Base-by-base conservation (phyloP, 2,888 invertebrate species). In the Monoplex corrugatus region DNA sequence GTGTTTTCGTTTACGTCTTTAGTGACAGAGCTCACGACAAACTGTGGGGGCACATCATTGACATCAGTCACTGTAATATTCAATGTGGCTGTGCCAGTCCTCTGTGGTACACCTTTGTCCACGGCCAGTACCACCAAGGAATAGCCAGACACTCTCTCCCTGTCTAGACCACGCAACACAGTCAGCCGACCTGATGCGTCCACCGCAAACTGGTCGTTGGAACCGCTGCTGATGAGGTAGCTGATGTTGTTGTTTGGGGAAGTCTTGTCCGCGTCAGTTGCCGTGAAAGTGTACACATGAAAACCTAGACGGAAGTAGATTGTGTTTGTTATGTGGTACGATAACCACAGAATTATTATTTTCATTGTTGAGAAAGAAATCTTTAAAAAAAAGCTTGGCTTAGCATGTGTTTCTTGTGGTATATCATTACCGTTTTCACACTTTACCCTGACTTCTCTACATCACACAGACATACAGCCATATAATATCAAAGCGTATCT, bases 121-220 rank as follows among this genome's bases (percentile, higher is more conserved):
- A 95, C 93, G 13, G 95, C 95, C 1, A 95, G 92, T 1, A 95
- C 93, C 32, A 92, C 93, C 35, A 95, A 87, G 1, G 89, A 87
- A 8, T 91, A 90, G 38, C 91, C 93, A 0, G 80, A 35, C 98
- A 98, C 0, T 1, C 87, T 87, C 86, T 99, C 99, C 0, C 98
- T 98, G 96, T 99, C 99, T 28, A 99, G 96, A 0, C 40, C 38
- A 0, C 98, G 98, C 82, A 97, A 97, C 0, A 99, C 98, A 0
- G 99, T 98, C 86, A 99, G 97, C 0, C 98, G 97, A 0, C 99
- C 99, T 0, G 97, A 97, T 0, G 98, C 97, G 93, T 98, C 98
- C 75, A 99, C 98, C 0, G 98, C 97, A 96, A 99, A 99, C 96
- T 99, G 99, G 96, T 99, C 99, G 88, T 97, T 97, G 0, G 98